phyloP scores from a whole-genome alignment of 2,797 vertebrate species.

The Pipistrellus pipistrellus region DNA sequence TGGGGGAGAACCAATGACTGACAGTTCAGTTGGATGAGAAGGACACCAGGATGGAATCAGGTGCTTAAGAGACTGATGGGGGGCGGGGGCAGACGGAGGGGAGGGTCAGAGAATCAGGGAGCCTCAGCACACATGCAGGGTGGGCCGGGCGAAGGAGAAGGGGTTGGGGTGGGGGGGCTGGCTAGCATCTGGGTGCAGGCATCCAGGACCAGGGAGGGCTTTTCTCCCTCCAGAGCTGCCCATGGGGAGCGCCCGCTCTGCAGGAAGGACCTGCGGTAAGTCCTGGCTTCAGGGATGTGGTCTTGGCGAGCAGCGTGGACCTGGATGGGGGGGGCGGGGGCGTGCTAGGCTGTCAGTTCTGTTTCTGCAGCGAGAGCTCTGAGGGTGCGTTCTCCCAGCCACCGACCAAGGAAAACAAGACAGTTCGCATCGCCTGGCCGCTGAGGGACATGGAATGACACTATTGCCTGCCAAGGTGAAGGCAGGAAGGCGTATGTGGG shows the following conservation, averaged over 20 bases:
- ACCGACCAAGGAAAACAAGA: neutral
- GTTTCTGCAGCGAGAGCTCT: neutral
- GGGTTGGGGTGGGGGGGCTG: no score
- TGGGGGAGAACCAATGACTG: neutral
- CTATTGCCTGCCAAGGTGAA: no score
- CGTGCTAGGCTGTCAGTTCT: fast-evolving
- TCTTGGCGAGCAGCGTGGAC: no score
- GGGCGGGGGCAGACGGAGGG: neutral
- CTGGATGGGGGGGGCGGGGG: no score
- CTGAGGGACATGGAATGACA: neutral
- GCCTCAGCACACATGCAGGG: no score
- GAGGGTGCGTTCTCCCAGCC: no score
- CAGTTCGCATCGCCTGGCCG: fast-evolving
- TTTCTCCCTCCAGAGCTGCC: neutral
- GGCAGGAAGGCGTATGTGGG: fast-evolving
- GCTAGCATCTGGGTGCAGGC: no score
- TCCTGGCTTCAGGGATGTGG: no score
- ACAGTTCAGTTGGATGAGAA: neutral
- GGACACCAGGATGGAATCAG: no score
- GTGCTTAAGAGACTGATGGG: no score
- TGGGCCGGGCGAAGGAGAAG: neutral
- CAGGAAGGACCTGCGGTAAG: neutral
- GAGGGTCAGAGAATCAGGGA: neutral
- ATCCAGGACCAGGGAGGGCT: fast-evolving
- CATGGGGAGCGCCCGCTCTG: neutral